Conservation (phyloP, 2,797 vertebrate species). For the Acridotheres tristis region DNA sequence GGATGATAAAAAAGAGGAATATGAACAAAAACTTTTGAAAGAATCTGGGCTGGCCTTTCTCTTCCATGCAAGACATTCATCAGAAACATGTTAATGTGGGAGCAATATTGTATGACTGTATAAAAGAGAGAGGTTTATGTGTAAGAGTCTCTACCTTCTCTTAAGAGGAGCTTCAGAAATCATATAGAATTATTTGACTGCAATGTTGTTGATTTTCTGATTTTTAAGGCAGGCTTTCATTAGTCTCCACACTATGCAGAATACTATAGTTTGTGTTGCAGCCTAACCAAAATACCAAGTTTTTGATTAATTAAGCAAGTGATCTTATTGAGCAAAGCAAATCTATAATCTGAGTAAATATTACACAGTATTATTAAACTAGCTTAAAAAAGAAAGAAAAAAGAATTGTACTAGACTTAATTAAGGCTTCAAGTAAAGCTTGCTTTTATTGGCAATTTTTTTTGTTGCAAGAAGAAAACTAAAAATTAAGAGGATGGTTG, state of each 20-base stretch:
- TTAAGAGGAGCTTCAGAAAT: background rate
- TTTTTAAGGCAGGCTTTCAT: slow-evolving; percentile 18
- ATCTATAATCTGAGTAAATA: slow-evolving; percentile 81
- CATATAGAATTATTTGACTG: background rate
- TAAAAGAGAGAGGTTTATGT: background rate
- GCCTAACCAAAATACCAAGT: slow-evolving; percentile 54
- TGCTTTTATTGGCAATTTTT: slow-evolving; percentile 92
- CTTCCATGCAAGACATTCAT: background rate
- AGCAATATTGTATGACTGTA: background rate
- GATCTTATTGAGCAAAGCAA: slow-evolving; percentile 73
- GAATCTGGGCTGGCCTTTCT: background rate
- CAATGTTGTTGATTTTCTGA: background rate
- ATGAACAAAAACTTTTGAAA: background rate
- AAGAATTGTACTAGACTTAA: slow-evolving; percentile 91
- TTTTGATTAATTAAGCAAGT: slow-evolving; percentile 71
- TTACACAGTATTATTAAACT: slow-evolving; percentile 81
- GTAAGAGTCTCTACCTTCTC: background rate
- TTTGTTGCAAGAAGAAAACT: slow-evolving; percentile 86
- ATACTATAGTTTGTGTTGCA: background rate
- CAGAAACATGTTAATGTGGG: background rate
- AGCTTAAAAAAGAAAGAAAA: slow-evolving; percentile 64
- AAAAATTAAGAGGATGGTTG: slow-evolving; percentile 94
- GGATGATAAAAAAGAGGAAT: background rate
- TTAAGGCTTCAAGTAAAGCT: slow-evolving; percentile 94
- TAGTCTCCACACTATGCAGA: slow-evolving; percentile 37